These are phyloP conservation scores for Whitmania pigra DNA, from an alignment of 1,140 invertebrate species.

Conservation along the genomic window DNA sequence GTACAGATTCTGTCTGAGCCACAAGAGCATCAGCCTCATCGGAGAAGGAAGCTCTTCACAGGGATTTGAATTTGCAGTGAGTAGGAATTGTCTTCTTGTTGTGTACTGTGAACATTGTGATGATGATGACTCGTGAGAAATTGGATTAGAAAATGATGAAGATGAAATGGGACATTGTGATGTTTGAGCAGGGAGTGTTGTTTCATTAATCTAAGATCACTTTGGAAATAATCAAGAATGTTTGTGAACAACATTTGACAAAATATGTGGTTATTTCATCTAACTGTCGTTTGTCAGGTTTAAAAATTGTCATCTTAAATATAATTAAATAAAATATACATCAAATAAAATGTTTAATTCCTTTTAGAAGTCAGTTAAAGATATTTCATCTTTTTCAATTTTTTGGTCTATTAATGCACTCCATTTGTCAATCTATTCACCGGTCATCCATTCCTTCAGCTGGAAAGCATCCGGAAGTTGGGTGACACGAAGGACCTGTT, in stretches of 20 bases:
- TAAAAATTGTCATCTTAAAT: background rate
- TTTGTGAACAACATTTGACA: background rate
- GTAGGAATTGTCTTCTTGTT: background rate
- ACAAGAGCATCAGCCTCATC: background rate
- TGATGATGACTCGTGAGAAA: background rate
- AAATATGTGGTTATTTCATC: background rate
- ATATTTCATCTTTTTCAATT: background rate
- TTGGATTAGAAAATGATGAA: background rate
- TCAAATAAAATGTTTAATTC: no score
- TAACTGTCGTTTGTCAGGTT: background rate
- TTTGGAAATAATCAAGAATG: no score
- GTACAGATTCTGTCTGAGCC: background rate
- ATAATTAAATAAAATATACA: no score
- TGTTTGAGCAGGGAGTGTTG: no score
- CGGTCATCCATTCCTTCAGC: background rate
- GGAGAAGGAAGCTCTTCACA: background rate
- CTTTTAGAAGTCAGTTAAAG: background rate
- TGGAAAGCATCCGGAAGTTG: background rate
- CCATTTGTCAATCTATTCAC: background rate
- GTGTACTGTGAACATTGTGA: background rate
- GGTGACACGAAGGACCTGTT: background rate
- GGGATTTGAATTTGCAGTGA: background rate
- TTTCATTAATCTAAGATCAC: no score
- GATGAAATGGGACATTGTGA: no score
- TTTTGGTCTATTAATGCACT: no score